phyloP scores from a whole-genome alignment of 2,888 invertebrate species.

The Coecobrya sp. region DNA sequence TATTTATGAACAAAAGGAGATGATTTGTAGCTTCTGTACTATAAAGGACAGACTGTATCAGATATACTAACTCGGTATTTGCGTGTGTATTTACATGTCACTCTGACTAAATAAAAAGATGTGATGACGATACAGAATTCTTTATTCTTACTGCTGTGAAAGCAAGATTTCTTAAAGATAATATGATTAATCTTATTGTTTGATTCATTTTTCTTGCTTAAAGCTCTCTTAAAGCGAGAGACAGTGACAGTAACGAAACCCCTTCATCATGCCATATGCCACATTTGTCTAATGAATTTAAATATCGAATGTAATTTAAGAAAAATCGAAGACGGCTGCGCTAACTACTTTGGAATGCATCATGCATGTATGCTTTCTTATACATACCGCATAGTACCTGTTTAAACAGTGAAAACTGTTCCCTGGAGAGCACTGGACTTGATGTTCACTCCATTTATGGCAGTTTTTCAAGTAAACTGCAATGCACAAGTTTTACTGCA shows the following conservation, averaged over 20 bases:
- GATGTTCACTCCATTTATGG: constrained; percentile 59
- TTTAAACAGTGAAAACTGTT: constrained; percentile 24
- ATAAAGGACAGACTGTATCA: too few species aligned
- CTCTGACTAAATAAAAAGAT: too few species aligned
- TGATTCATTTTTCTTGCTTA: background rate
- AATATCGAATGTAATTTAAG: constrained; percentile 49
- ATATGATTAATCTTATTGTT: background rate
- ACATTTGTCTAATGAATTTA: constrained; percentile 43
- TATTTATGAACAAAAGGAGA: background rate
- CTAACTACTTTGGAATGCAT: background rate
- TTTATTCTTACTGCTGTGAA: background rate
- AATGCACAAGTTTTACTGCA: background rate
- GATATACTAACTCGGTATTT: too few species aligned
- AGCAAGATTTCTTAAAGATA: background rate
- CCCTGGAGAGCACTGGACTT: constrained; percentile 43
- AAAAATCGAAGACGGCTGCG: background rate
- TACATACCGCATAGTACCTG: background rate
- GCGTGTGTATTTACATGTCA: too few species aligned
- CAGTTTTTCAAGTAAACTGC: background rate
- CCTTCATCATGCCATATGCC: constrained; percentile 54
- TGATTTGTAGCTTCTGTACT: constrained; percentile 16
- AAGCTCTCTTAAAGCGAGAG: background rate
- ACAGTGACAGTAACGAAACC: background rate
- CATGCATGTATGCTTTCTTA: background rate
- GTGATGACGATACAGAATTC: background rate